These are phyloP conservation scores for Xenopus tropicalis DNA, from an alignment of 2,113 vertebrate genomes.

Conservation along the genomic window DNA sequence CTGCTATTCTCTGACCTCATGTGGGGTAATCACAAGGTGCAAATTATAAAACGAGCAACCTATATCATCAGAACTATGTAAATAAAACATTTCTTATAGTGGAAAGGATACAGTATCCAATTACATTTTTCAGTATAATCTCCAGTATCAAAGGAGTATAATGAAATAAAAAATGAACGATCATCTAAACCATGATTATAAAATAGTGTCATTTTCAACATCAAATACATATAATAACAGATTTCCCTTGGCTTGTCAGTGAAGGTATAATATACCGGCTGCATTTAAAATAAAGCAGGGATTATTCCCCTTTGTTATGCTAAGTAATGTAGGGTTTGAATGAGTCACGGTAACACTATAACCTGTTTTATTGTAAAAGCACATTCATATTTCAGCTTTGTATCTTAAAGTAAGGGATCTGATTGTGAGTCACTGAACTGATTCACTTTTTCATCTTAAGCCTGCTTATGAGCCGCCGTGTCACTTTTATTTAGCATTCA, in stretches of 20 bases:
- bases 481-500: slow-evolving; percentile 37
- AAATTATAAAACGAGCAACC: too few relatives aligned
- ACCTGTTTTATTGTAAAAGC: slow-evolving; percentile 12
- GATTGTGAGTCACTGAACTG: slow-evolving; percentile 24
- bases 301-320: slow-evolving; percentile 30
- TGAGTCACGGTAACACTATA: slow-evolving; percentile 6
- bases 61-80: too few relatives aligned
- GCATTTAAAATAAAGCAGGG: not conserved
- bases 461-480: slow-evolving; percentile 17
- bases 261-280: slow-evolving; percentile 9
- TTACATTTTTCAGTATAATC: too few relatives aligned
- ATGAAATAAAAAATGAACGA: too few relatives aligned
- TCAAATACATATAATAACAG: too few relatives aligned
- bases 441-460: slow-evolving; percentile 33
- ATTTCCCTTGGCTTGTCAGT: not conserved
- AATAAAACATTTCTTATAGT: too few relatives aligned
- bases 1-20: not conserved
- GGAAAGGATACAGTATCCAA: too few relatives aligned
- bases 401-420: slow-evolving; percentile 21
- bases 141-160: too few relatives aligned
- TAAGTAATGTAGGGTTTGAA: slow-evolving; percentile 10
- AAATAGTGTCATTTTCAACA: too few relatives aligned
- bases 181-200: too few relatives aligned
- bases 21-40: too few relatives aligned
- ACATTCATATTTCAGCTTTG: slow-evolving; percentile 31